Evolutionary conservation across 2,888 invertebrate species (phyloP).

Genomic region (Choreutis nemorana): DNA sequence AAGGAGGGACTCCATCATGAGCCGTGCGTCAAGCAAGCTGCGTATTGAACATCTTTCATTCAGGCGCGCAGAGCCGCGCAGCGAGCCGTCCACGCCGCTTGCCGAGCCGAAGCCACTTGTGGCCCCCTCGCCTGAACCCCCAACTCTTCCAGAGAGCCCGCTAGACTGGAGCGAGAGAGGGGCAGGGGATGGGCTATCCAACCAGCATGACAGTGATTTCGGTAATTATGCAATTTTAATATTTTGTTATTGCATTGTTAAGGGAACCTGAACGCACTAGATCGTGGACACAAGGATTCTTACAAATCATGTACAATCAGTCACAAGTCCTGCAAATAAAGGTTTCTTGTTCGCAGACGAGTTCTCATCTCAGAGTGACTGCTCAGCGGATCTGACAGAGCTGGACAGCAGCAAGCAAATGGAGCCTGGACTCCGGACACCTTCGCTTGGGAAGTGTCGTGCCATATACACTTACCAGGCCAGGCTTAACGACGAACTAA

Average conservation of each 20-base stretch:
- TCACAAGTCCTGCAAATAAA: background rate
- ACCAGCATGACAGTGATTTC: constrained; percentile 87
- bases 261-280: background rate
- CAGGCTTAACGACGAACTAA: constrained; percentile 86
- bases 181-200: constrained; percentile 84
- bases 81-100: constrained; percentile 37
- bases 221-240: constrained; percentile 47
- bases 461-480: constrained; percentile 90
- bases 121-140: constrained; percentile 10
- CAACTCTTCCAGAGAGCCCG: constrained; percentile 49
- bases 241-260: background rate
- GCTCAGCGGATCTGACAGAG: constrained; percentile 56
- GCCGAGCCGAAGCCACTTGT: constrained; percentile 22
- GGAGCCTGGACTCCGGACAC: constrained; percentile 21
- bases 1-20: constrained; percentile 52
- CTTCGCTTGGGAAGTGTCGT: constrained; percentile 75
- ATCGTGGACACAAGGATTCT: background rate
- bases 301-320: background rate
- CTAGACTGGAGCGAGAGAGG: constrained; percentile 79
- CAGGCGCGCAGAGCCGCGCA: constrained; percentile 33
- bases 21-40: constrained; percentile 49
- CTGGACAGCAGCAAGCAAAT: constrained; percentile 60
- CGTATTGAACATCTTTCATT: constrained; percentile 54
- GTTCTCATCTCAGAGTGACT: constrained; percentile 80
- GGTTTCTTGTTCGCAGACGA: constrained; percentile 69